Evolutionary conservation across 2,797 vertebrate species (phyloP).

Genomic region (Triplophysa yarkandensis): DNA sequence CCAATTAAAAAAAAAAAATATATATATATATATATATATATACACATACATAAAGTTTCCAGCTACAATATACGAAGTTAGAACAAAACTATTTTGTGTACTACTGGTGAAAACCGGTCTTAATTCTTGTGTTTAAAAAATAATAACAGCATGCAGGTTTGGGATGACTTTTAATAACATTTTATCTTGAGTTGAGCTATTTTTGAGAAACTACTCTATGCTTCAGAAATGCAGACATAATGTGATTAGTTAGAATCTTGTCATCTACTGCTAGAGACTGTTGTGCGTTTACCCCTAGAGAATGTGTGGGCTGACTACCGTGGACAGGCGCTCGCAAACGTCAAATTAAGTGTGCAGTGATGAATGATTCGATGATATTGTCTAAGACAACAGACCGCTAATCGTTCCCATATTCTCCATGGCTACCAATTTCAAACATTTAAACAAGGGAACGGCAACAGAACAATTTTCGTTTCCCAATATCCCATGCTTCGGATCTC

Average conservation of each 20-base stretch:
- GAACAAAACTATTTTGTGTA: no score
- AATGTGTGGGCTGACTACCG: conserved; percentile 1
- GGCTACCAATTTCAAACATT: conserved; percentile 64
- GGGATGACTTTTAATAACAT: neutral
- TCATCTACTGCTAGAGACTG: neutral
- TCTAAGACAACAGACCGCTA: conserved; percentile 66
- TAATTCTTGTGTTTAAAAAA: neutral
- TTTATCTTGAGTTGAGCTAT: neutral
- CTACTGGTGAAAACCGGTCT: no score
- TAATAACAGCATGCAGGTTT: neutral
- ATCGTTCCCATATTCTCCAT: conserved; percentile 68
- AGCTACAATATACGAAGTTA: no score
- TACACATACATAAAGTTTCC: no score
- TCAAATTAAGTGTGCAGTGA: conserved; percentile 57
- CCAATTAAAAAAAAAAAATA: no score
- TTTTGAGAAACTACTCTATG: neutral
- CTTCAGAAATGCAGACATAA: conserved; percentile 2
- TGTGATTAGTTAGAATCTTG: conserved; percentile 2
- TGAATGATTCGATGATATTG: conserved; percentile 69
- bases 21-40: no score
- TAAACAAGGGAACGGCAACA: conserved; percentile 58
- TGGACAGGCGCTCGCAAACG: conserved; percentile 31
- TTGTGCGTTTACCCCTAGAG: neutral
- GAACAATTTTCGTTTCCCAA: conserved; percentile 59
- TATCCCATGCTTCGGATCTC: conserved; percentile 21